Evolutionary conservation across 2,888 invertebrate genomes (phyloP).

Genomic region (Criorhina ranunculi): DNA sequence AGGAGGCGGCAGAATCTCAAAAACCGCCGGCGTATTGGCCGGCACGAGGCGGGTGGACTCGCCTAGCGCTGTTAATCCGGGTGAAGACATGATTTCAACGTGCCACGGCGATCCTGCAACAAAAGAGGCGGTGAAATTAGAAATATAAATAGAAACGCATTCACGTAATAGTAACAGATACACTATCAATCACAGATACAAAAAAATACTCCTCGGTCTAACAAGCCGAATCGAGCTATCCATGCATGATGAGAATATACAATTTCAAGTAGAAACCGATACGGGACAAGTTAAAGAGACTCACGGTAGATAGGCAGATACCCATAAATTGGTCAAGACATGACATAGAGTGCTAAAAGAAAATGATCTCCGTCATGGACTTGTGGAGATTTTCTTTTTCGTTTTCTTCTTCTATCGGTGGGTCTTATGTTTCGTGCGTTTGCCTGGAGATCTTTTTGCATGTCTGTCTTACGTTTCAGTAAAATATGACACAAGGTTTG

Average conservation of each 20-base stretch:
- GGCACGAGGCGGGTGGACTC: slow-evolving; percentile 96
- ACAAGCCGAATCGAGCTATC: slow-evolving; percentile 15
- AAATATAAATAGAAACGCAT: slow-evolving; percentile 8
- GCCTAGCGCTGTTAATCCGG: slow-evolving; percentile 91
- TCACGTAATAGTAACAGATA: slow-evolving; percentile 51
- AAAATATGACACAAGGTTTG: slow-evolving; percentile 51
- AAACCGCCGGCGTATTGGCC: slow-evolving; percentile 94
- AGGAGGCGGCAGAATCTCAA: slow-evolving; percentile 88
- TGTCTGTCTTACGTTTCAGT: slow-evolving; percentile 33
- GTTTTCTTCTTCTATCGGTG: slow-evolving; percentile 31
- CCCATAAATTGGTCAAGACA: slow-evolving; percentile 65
- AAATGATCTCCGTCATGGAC: slow-evolving; percentile 68
- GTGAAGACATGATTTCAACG: slow-evolving; percentile 94
- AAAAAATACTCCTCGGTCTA: slow-evolving; percentile 34
- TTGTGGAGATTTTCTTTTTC: slow-evolving; percentile 65
- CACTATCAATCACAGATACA: slow-evolving; percentile 39
- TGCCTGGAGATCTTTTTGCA: slow-evolving; percentile 56
- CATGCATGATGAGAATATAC: slow-evolving; percentile 62
- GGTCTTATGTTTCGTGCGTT: slow-evolving; percentile 6
- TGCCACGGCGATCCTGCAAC: slow-evolving; percentile 96
- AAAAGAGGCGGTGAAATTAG: slow-evolving; percentile 66
- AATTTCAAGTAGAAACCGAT: slow-evolving; percentile 33
- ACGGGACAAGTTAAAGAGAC: slow-evolving; percentile 43
- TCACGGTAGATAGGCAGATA: slow-evolving; percentile 28
- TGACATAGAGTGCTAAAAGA: slow-evolving; percentile 45